Evolutionary conservation across 2,113 vertebrate genomes (phyloP).

Genomic region (Colius striatus): DNA sequence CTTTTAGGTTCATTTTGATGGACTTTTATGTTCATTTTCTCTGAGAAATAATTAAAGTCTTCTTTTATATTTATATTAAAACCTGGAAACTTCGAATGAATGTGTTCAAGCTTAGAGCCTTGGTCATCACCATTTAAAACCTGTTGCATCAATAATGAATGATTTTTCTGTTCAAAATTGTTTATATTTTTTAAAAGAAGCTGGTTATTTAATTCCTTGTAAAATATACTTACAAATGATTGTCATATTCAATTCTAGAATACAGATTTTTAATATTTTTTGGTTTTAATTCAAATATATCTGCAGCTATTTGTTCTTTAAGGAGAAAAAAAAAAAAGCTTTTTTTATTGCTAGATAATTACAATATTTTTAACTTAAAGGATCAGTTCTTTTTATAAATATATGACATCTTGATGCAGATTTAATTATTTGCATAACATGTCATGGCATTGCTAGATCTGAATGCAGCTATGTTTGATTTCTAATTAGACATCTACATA

Average conservation of each 20-base stretch:
- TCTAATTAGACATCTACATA: background rate
- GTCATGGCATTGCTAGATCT: background rate
- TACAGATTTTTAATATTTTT: background rate
- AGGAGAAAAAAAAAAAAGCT: background rate
- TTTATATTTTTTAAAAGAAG: background rate
- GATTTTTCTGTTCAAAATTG: background rate
- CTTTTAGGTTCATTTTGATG: background rate
- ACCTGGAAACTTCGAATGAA: background rate
- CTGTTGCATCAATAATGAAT: background rate
- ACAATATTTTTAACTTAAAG: background rate
- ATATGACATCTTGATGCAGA: background rate
- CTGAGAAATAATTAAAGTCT: background rate
- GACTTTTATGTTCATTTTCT: background rate
- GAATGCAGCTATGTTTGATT: background rate
- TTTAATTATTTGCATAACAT: background rate
- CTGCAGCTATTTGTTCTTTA: background rate
- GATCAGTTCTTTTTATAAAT: background rate
- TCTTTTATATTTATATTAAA: background rate
- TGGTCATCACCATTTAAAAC: background rate
- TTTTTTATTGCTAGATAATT: background rate
- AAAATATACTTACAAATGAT: background rate
- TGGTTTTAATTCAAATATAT: background rate
- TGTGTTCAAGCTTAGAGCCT: background rate
- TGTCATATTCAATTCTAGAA: background rate
- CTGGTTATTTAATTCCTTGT: background rate